Evolutionary conservation across 2,797 vertebrate species (phyloP), one percentile per base, ranked within the genome.

Genomic region (Mallotus villosus): DNA sequence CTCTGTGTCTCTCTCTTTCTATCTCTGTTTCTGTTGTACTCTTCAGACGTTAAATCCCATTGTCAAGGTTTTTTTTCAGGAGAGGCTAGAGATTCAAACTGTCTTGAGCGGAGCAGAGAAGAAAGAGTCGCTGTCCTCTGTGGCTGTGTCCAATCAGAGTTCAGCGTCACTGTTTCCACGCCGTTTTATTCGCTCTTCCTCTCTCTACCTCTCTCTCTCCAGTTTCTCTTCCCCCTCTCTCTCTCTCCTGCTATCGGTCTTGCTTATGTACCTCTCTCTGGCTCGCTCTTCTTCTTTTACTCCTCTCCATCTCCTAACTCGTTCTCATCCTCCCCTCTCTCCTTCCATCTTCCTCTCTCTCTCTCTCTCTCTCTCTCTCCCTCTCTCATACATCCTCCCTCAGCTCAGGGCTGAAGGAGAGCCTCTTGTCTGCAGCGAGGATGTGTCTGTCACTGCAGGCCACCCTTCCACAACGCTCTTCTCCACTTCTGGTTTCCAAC

Each of bases 291-390:
- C 53, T 19, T 4, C 49, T 32, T 32, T 63, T 53, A 14, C 58
- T 16, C 17, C 11, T 49, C 51, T 55, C 65, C 22, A 32, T 24
- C 66, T 8, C 11, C 29, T 62, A 41, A 63, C 55, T 55, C 27
- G 49, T 14, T 59, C 55, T 46, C 34, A 24, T 6, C 7, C 17
- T 68, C 57, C 63, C 16, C 59, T 21, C 63, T 21, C 32, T 46
- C 32, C 32, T 58, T 32, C 55, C 51, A 51, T 29, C 21, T 68
- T 55, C 63, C 55, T 29, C 73, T 77, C 71, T 75, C 25, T 70
- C 70, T 78, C 75, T 64, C 63, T 53, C 67, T 66, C 68, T 74
- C 73, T 57, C 74, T 51, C 63, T 32, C 41, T 70, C 51, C 41
- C 68, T 63, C 24, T 67, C 68, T 74, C 72, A 74, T 63, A 49